Evolutionary conservation across 2,113 vertebrate genomes (phyloP), one percentile per base, ranked within the genome.

Genomic region (Ia io): DNA sequence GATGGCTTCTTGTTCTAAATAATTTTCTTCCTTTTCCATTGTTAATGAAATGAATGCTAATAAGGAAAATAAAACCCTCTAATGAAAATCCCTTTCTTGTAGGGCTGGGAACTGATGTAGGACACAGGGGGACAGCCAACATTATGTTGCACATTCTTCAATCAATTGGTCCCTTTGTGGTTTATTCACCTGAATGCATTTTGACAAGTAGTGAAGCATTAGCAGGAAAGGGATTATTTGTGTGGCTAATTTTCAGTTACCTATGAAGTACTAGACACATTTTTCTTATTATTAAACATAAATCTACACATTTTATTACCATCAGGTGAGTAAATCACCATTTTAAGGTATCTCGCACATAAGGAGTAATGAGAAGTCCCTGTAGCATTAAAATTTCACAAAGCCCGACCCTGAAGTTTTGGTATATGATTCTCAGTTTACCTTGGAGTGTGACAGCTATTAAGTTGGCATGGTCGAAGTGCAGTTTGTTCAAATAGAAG

Each of bases 1-100:
- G 70, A 97, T 96, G 59, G 32, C 51, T 97, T 98, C 90, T 95
- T 97, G 94, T 97, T 97, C 49, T 89, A 96, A 94, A 86, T 93
- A 42, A 94, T 77, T 97, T 51, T 94, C 61, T 88, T 96, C 70
- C 84, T 95, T 95, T 97, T 96, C 92, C 83, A 97, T 80, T 97
- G n/a, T 96, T 98, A 97, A 96, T 79, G 32, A 90, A 96, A 44
- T 78, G 49, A 93, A 73, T 84, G 80, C 47, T 96, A 95, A 88
- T 88, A 73, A 61, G 59, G 65, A 78, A 56, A 59, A 85, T 20
- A 56, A 90, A 53, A 6, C 14, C 14, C 91, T 95, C 23, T 88
- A 23, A 95, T 88, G 78, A 78, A 88, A 79, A 94, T 79, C 35
- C 83, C 28, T 84, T 91, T 84, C 65, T 74, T 91, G 9, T 10